Base-by-base conservation (phyloP, 2,797 vertebrate genomes). In the Poecilia wingei region DNA sequence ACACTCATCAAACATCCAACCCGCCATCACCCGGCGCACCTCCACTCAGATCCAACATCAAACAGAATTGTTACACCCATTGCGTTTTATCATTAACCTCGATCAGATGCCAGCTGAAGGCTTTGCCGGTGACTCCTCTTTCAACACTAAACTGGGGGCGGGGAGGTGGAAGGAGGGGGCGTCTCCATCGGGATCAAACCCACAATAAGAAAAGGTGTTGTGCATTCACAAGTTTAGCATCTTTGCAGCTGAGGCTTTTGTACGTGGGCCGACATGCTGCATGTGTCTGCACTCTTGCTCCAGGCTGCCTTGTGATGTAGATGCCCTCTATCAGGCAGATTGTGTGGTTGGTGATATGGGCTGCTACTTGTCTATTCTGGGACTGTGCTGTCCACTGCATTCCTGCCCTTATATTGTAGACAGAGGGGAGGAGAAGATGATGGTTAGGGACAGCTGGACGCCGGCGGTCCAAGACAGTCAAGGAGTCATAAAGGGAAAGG, bases 371-470 rank as follows among this genome's bases (percentile, higher is more conserved):
- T 93, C 94, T 95, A 95, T 95, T 95, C 92, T 94, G 88, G 92
- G 94, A 89, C 78, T 31, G 59, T 82, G 84, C 87, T 86, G 83
- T 51, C 84, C 59, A 10, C 89, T 88, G 86, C 93, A 95, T 95
- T 95, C 94, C 91, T 91, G 91, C 84, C 90, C 93, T 94, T 94
- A 95, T 93, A 94, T 88, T 90, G 90, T 88, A 93, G 84, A 87
- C 74, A 22, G 59, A 36, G 47, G 70, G 72, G 39, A 69, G 71
- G 77, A 55, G 74, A 57, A 61, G 47, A 51, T 72, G 74, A 59
- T 78, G 78, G 75, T 72, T 85, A 33, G 84, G 87, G 88, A 91
- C 93, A 96, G 96, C 94, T 96, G 92, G 92, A 89, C 82, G 28
- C 86, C 69, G 25, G 86, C 66, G 53, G 57, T 47, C 18, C 69